phyloP scores from a whole-genome alignment of 2,797 vertebrate species.

The Arvicola amphibius region DNA sequence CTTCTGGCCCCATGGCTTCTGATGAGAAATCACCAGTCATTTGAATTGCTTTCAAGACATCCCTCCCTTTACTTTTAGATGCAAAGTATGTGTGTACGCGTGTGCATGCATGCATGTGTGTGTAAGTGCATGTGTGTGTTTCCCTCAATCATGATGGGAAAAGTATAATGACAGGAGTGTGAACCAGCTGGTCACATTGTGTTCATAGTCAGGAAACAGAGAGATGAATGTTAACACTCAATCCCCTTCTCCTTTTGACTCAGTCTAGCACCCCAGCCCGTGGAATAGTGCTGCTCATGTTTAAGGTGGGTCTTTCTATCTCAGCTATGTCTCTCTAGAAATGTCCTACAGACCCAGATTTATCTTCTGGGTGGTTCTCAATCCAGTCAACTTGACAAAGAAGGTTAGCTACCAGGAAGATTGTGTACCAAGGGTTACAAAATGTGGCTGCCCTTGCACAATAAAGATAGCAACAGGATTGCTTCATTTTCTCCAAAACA shows the following conservation, averaged over 20 bases:
- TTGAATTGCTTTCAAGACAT: slow-evolving; percentile 21
- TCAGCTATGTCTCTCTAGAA: neutral
- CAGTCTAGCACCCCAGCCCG: neutral
- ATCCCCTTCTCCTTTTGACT: neutral
- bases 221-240: neutral
- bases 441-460: neutral
- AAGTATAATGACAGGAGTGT: neutral
- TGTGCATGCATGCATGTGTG: neutral
- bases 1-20: neutral
- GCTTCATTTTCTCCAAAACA: neutral
- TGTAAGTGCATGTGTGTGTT: neutral
- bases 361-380: neutral
- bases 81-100: neutral
- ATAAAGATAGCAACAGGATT: neutral
- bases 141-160: neutral
- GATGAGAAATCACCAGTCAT: neutral
- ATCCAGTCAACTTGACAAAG: neutral
- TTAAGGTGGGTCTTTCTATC: neutral
- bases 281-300: neutral
- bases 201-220: neutral
- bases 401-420: neutral
- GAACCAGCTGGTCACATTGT: neutral
- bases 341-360: neutral
- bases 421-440: neutral
- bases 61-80: neutral